A percentile compares a stretch with the other conserved stretches of the same genome.
These are phyloP conservation scores for Clamator glandarius DNA, from an alignment of 2,797 vertebrate species.

Conservation along the genomic window DNA sequence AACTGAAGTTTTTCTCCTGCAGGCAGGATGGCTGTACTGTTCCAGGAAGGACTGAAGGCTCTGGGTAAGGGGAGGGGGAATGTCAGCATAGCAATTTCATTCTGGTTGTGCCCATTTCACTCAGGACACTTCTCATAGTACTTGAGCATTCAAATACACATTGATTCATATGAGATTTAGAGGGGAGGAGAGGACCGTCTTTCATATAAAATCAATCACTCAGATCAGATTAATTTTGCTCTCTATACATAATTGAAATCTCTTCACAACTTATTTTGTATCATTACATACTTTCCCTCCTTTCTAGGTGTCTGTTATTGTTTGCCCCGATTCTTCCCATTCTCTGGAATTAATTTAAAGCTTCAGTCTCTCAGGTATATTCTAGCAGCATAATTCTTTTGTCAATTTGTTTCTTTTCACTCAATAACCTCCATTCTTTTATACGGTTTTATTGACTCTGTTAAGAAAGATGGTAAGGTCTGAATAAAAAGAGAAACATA, in stretches of 20 bases:
- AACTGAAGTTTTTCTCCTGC: neutral
- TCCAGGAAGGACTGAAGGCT: neutral
- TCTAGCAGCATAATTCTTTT: neutral
- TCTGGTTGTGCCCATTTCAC: neutral
- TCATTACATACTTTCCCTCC: neutral
- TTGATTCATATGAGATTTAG: neutral
- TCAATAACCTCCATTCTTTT: neutral
- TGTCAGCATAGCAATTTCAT: neutral
- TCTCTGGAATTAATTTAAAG: neutral
- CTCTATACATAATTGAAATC: neutral
- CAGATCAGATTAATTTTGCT: constrained; percentile 7
- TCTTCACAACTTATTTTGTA: neutral
- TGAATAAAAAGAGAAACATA: neutral
- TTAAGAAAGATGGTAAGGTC: neutral
- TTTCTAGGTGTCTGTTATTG: neutral
- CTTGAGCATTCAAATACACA: neutral
- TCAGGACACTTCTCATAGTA: neutral
- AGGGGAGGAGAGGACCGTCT: neutral
- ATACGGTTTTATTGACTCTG: neutral
- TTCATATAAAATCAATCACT: neutral
- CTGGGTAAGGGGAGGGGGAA: neutral
- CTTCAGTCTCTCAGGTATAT: neutral
- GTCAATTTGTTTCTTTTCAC: neutral
- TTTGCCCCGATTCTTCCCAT: neutral
- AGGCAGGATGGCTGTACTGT: neutral